Evolutionary conservation across 2,888 invertebrate genomes (phyloP), one percentile per base, ranked within the genome.

Genomic region (Cheilosia soror): DNA sequence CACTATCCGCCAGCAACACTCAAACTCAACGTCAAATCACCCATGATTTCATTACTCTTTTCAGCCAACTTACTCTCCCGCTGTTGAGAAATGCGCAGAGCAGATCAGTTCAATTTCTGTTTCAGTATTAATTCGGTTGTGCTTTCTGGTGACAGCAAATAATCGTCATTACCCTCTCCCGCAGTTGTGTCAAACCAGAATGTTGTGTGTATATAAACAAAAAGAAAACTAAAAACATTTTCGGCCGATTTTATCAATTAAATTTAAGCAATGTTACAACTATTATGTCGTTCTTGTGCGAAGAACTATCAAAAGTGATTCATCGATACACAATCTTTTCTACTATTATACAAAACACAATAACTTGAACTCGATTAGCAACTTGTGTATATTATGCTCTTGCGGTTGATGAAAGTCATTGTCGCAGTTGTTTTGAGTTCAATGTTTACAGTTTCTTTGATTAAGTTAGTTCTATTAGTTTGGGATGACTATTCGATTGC

Each of bases 401-500:
- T 90, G 87, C 90, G 91, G 87, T 89, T 90, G 73, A 88, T 91
- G 75, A 94, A 93, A 92, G 89, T 93, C 84, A 88, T 93, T 47
- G 90, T 92, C 87, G 92, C 93, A 81, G 89, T 93, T 88, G 91
- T 93, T 89, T 92, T 93, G 88, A 92, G 93, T 90, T 91, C 93
- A 89, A 92, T 93, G 91, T 93, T 93, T 90, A 93, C 92, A 88
- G 89, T 92, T 84, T 93, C 92, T 85, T 89, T 93, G 88, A 88
- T 92, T 78, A 93, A 92, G 89, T 89, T 93, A 87, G 92, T 92
- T 85, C 90, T 93, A 88, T 91, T 91, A 89, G 91, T 93, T 89
- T 92, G 93, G 92, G 89, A 92, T 86, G 91, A 91, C 49, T 90
- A 92, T 88, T 89, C 90, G 40, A 82, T 57, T 7, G 27, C 68